phyloP scores from a whole-genome alignment of 2,888 invertebrate genomes.

The Linhomoeus sp. region DNA sequence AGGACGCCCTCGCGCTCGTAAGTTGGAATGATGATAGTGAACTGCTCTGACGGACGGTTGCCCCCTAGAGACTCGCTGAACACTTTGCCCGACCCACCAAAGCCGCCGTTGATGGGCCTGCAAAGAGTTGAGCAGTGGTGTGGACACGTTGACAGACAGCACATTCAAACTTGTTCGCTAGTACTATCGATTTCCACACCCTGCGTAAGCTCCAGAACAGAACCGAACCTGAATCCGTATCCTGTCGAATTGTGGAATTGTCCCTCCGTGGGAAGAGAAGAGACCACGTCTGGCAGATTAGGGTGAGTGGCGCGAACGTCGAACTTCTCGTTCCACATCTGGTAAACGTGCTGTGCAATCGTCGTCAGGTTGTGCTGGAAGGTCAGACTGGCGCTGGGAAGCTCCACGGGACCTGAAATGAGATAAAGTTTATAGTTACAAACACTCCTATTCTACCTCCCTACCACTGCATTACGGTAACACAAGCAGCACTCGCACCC shows the following conservation, averaged over 20 bases:
- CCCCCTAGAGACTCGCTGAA: constrained; percentile 89
- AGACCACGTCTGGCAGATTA: not conserved
- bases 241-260: constrained; percentile 13
- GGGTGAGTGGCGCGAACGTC: not conserved
- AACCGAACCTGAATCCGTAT: constrained; percentile 13
- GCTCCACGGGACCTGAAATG: constrained; percentile 39
- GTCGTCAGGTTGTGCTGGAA: constrained; percentile 65
- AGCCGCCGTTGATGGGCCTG: constrained; percentile 17
- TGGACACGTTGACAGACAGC: no score
- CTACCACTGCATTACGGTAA: no score
- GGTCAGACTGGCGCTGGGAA: constrained; percentile 65
- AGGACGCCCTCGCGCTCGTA: constrained; percentile 80
- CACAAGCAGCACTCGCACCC: no score
- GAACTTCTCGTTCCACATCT: constrained; percentile 12
- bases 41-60: constrained; percentile 81
- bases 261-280: constrained; percentile 14
- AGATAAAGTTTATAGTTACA: no score
- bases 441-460: no score
- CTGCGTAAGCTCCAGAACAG: no score
- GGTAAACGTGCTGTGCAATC: constrained; percentile 13
- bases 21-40: constrained; percentile 82
- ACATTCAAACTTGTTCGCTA: no score
- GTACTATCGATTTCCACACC: no score
- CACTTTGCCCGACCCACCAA: constrained; percentile 52
- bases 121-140: no score